These are phyloP conservation scores for Calephelis nemesis DNA, from an alignment of 1,140 invertebrate species.

Conservation along the genomic window DNA sequence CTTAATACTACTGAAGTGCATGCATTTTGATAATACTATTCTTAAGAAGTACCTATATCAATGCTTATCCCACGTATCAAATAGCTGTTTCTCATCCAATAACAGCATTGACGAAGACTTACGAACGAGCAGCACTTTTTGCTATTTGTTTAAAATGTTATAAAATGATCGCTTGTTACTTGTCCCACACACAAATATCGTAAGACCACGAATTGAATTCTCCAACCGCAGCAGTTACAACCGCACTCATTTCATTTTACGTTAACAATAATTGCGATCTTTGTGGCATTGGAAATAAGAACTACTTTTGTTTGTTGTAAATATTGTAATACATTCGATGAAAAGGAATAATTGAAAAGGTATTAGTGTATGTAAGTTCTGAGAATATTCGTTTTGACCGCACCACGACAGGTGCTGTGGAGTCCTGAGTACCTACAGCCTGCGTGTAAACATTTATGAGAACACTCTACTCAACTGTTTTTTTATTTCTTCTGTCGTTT, in stretches of 20 bases:
- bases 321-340: slow-evolving; percentile 3
- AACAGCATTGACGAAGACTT: no score
- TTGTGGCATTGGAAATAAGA: not conserved
- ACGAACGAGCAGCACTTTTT: no score
- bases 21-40: no score
- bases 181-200: slow-evolving; percentile 11
- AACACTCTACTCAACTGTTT: not conserved
- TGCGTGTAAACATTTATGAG: not conserved
- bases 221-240: slow-evolving; percentile 27
- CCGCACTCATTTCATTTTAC: slow-evolving; percentile 9
- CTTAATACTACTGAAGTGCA: no score
- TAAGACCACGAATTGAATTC: slow-evolving; percentile 34
- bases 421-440: not conserved
- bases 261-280: not conserved
- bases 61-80: no score
- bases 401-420: slow-evolving; percentile 4
- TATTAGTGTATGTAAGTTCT: slow-evolving; percentile 27
- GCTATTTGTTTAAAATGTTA: no score
- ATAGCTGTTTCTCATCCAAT: no score
- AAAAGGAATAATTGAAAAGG: slow-evolving; percentile 39
- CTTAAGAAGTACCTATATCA: no score
- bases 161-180: slow-evolving; percentile 1
- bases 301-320: not conserved
- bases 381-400: slow-evolving; percentile 27
- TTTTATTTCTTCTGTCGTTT: no score